A percentile compares a stretch with the other conserved stretches of the same genome.
Evolutionary conservation across 2,797 vertebrate genomes (phyloP).

Genomic region (Eremophila alpestris): DNA sequence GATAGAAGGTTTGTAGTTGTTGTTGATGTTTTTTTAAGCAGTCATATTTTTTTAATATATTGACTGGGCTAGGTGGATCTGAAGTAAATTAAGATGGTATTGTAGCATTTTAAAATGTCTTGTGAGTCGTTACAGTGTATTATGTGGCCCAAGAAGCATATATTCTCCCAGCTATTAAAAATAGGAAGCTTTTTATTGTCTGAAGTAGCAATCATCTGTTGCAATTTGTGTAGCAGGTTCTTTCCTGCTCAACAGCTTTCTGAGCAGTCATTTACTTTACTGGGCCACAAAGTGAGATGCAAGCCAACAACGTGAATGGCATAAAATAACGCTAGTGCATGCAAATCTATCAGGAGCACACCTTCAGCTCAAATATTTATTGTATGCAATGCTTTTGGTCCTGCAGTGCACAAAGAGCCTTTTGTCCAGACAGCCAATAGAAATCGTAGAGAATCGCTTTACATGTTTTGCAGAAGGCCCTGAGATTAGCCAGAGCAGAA

Average conservation of each 20-base stretch:
- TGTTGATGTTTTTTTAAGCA: background rate
- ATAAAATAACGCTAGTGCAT: background rate
- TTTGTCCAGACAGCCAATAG: constrained; percentile 41
- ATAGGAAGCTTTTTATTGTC: constrained; percentile 1
- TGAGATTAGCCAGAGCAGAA: constrained; percentile 3
- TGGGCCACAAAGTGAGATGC: background rate
- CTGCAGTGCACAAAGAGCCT: background rate
- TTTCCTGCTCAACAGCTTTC: background rate
- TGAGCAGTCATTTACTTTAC: background rate
- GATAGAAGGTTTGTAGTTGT: background rate
- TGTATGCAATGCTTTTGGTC: constrained; percentile 20
- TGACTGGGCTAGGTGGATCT: background rate
- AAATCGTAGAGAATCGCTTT: background rate
- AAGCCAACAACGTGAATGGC: constrained; percentile 6
- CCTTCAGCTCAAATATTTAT: constrained; percentile 65
- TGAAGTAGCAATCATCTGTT: background rate
- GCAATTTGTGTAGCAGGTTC: background rate
- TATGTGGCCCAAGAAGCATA: background rate
- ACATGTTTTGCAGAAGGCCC: constrained; percentile 24
- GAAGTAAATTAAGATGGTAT: background rate
- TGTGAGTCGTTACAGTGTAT: background rate
- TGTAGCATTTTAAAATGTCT: background rate
- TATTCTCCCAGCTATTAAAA: background rate
- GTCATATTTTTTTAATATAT: background rate
- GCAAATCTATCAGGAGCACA: constrained; percentile 43